Evolutionary conservation across 2,888 invertebrate species (phyloP), one percentile per base, ranked within the genome.

Genomic region (Keiferia lycopersicella): DNA sequence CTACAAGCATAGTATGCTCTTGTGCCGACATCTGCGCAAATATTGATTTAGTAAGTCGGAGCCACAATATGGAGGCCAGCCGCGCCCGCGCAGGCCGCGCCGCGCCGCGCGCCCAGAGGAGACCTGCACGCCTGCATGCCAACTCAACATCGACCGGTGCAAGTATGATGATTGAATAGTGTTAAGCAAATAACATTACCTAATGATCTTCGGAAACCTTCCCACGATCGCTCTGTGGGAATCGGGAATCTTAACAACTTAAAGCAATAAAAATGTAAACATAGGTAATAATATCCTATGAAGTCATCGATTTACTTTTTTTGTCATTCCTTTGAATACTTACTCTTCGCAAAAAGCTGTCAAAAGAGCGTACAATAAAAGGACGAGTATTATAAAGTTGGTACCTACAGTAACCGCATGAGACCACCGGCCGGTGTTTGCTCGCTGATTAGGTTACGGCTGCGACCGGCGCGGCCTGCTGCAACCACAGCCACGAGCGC

Each of bases 41-140:
- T 91, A 91, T 91, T 91, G 91, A 91, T 90, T 91, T 90, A 88
- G 90, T 91, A 89, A 88, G 89, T 83, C 80, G 87, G 81, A 84
- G 84, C 75, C 78, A 85, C 85, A 86, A 88, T 87, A 80, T 81
- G 81, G 81, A 79, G 59, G 22, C 4, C 34, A 34, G 75, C 75
- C 75, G 76, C 73, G 77, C 77, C 76, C 74, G 79, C 77, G 77
- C 80, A 75, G 30, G 10, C 34, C 34, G 34, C 34, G 34, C 7
- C 34, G 34, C 34, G 6, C 30, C 6, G 30, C 74, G 79, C 77
- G 77, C 80, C 75, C 78, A 66, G 68, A 71, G 71, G 73, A 71
- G 71, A 69, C 74, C 76, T 70, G 69, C 67, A 65, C 63, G 66
- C 11, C 56, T 51, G 66, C 73, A 67, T 70, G 69, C 73, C 78